Percentiles rank a stretch among this genome's conserved stretches.
These are phyloP conservation scores for Oryzias curvinotus DNA, from an alignment of 2,113 vertebrate genomes.

Conservation along the genomic window DNA sequence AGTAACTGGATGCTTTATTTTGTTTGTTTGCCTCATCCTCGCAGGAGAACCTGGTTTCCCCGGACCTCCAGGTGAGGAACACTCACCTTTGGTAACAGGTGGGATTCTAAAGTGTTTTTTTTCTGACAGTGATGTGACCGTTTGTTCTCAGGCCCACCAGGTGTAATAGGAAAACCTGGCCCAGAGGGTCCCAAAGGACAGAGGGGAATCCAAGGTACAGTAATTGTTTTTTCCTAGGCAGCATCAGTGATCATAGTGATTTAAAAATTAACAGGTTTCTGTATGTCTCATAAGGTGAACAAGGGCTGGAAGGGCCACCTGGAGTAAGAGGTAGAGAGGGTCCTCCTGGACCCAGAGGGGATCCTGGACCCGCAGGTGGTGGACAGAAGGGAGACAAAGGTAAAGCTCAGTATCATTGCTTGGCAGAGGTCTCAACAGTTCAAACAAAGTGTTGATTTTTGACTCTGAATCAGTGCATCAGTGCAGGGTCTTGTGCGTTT, in stretches of 20 bases:
- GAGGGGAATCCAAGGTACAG: conserved; percentile 87
- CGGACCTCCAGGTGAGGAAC: conserved; percentile 72
- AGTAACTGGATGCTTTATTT: conserved; percentile 9
- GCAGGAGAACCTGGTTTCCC: conserved; percentile 74
- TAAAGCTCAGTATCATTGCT: conserved; percentile 35
- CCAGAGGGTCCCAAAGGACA: conserved; percentile 89
- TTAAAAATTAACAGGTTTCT: neutral
- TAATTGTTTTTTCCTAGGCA: neutral
- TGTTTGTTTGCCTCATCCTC: conserved; percentile 12
- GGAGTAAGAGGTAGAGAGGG: conserved; percentile 90
- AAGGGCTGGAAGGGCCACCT: conserved; percentile 82
- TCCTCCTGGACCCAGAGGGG: conserved; percentile 83
- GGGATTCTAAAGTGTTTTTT: neutral
- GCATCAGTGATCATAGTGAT: neutral
- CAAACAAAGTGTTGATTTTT: neutral
- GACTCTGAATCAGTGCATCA: neutral
- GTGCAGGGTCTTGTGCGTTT: conserved; percentile 10
- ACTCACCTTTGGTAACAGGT: neutral
- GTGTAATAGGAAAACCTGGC: conserved; percentile 81
- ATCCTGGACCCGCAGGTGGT: conserved; percentile 82
- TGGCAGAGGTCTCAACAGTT: neutral
- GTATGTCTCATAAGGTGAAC: conserved; percentile 79
- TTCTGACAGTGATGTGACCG: neutral
- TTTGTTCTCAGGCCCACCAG: conserved; percentile 76
- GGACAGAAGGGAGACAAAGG: conserved; percentile 93